Evolutionary conservation across 2,113 vertebrate genomes (phyloP).

Genomic region (Cryptomyrus ogoouensis): DNA sequence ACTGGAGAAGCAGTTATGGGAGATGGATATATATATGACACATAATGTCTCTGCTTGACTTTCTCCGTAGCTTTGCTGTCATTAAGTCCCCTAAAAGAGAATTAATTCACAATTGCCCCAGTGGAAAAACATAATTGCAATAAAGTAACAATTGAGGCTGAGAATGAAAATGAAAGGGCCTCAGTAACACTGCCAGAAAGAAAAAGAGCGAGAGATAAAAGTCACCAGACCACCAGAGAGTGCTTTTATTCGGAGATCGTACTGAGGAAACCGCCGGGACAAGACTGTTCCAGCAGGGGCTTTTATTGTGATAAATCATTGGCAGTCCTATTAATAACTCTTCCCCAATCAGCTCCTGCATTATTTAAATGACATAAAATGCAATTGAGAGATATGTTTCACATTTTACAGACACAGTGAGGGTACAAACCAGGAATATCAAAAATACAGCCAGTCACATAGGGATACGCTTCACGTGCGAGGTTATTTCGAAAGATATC

Average conservation of each 20-base stretch:
- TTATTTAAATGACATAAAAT: not conserved
- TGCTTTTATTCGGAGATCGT: constrained; percentile 44
- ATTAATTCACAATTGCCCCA: constrained; percentile 46
- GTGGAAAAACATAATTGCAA: constrained; percentile 41
- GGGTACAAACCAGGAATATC: not conserved
- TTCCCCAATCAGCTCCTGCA: not conserved
- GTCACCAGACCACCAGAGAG: constrained; percentile 27
- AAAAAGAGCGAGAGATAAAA: constrained; percentile 31
- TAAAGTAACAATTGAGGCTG: constrained; percentile 50
- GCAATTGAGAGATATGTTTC: not conserved
- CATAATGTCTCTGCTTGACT: not conserved
- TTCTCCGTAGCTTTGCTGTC: constrained; percentile 30
- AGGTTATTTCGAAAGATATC: not conserved
- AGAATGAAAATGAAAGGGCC: constrained; percentile 47
- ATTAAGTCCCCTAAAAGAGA: constrained; percentile 40
- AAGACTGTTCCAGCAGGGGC: constrained; percentile 28
- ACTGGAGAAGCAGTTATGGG: not conserved
- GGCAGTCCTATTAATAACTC: constrained; percentile 31
- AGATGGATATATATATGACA: not conserved
- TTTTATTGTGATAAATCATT: constrained; percentile 47
- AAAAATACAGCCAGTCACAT: not conserved
- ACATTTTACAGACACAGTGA: not conserved
- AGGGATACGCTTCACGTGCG: not conserved
- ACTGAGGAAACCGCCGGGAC: constrained; percentile 39
- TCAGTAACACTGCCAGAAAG: constrained; percentile 24